These are phyloP conservation scores for Umimayanthus chanpuru DNA, from an alignment of 92 coral and sea anemone species.

Conservation along the genomic window DNA sequence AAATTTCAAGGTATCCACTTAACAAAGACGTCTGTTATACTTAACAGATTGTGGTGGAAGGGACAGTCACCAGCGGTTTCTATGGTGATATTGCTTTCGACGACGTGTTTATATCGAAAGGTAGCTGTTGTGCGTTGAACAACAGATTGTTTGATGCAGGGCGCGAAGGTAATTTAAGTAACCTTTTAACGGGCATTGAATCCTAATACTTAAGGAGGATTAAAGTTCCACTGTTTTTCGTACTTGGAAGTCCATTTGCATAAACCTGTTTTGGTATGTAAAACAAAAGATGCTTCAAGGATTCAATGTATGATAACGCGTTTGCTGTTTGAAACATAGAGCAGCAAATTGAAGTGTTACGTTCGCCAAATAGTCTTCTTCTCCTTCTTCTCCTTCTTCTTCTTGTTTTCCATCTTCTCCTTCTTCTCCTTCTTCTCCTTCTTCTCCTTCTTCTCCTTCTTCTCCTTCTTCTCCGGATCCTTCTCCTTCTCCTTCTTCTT, in stretches of 20 bases:
- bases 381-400: too few relatives aligned
- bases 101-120: constrained; percentile 67
- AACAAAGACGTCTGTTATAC: background rate
- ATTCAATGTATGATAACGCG: background rate
- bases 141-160: constrained; percentile 52
- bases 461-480: too few relatives aligned
- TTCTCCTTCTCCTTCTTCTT: too few relatives aligned
- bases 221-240: background rate
- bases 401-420: too few relatives aligned
- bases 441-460: too few relatives aligned
- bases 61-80: constrained; percentile 60
- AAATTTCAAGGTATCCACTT: too few relatives aligned
- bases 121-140: constrained; percentile 66
- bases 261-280: background rate
- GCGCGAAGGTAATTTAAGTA: constrained; percentile 24
- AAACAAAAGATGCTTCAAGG: background rate
- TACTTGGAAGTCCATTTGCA: background rate
- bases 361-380: background rate
- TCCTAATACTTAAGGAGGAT: background rate
- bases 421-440: too few relatives aligned
- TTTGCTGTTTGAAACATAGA: constrained; percentile 3
- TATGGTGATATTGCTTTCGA: constrained; percentile 88
- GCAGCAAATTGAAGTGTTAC: background rate
- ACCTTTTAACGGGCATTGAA: background rate
- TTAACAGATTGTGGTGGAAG: constrained; percentile 75